A percentile compares a stretch with the other conserved stretches of the same genome.
Conservation (phyloP, 2,888 invertebrate genomes). For the Sminthurides aquaticus region DNA sequence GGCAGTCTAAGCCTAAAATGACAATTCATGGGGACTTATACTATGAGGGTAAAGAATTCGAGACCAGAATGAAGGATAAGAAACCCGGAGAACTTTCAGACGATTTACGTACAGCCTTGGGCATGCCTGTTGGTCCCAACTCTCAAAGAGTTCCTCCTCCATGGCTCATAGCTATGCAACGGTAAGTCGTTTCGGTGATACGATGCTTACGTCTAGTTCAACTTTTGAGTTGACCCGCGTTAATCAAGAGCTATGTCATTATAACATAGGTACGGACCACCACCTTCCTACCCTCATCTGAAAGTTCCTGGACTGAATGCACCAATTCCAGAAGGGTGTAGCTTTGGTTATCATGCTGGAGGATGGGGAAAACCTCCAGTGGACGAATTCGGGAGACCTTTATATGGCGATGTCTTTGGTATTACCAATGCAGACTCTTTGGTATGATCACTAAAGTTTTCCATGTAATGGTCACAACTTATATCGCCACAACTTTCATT, state of each 20-base stretch:
- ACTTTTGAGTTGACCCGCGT: neutral
- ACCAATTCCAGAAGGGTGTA: constrained; percentile 93
- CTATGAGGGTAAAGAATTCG: constrained; percentile 98
- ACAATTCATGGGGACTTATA: constrained; percentile 98
- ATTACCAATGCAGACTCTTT: constrained; percentile 49
- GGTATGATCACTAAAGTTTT: constrained; percentile 29
- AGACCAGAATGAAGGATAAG: constrained; percentile 93
- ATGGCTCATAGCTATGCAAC: constrained; percentile 94
- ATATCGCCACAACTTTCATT: neutral
- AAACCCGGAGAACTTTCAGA: constrained; percentile 97
- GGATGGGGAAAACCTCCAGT: constrained; percentile 99
- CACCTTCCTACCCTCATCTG: constrained; percentile 95
- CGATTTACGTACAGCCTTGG: constrained; percentile 88
- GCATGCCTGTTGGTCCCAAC: constrained; percentile 96
- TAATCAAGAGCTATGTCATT: neutral
- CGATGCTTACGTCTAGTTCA: neutral
- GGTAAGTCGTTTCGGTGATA: constrained; percentile 48
- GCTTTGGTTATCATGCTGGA: constrained; percentile 98
- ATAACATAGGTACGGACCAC: constrained; percentile 73
- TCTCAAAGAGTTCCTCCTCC: constrained; percentile 86
- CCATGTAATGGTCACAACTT: neutral
- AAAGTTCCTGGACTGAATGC: constrained; percentile 97
- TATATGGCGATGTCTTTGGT: constrained; percentile 98
- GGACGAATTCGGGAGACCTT: constrained; percentile 92
- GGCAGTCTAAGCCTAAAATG: constrained; percentile 99